phyloP scores from a whole-genome alignment of 2,113 vertebrate genomes.

The Machaerirhynchus nigripectus region DNA sequence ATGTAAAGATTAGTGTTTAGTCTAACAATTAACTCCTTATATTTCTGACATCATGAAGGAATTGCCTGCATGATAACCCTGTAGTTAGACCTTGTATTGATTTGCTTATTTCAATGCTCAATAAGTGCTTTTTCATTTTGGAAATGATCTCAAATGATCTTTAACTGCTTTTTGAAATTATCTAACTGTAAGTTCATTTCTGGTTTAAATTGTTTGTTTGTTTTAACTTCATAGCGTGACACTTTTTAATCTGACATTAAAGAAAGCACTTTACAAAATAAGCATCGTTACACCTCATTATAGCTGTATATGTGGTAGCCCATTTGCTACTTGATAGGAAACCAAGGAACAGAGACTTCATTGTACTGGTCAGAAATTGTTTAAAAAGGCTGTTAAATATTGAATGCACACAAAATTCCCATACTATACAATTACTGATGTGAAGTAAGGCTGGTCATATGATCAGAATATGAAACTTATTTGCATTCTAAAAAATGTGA shows the following conservation, averaged over 20 bases:
- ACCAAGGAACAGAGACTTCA: background rate
- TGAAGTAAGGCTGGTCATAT: background rate
- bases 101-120: background rate
- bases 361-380: background rate
- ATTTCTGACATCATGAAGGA: background rate
- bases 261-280: background rate
- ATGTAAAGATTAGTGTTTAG: background rate
- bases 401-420: background rate
- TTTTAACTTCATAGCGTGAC: background rate
- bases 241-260: background rate
- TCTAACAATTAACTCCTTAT: background rate
- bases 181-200: background rate
- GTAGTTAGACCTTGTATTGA: background rate
- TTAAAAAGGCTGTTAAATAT: background rate
- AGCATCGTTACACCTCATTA: background rate
- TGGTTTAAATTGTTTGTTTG: background rate
- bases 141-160: background rate
- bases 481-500: background rate
- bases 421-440: background rate
- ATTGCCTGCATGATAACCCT: background rate
- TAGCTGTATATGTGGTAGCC: background rate
- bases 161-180: background rate
- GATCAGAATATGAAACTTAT: background rate
- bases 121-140: background rate
- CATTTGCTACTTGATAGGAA: background rate